Evolutionary conservation across 1,140 invertebrate genomes (phyloP).

Genomic region (Bombus cullumanus): DNA sequence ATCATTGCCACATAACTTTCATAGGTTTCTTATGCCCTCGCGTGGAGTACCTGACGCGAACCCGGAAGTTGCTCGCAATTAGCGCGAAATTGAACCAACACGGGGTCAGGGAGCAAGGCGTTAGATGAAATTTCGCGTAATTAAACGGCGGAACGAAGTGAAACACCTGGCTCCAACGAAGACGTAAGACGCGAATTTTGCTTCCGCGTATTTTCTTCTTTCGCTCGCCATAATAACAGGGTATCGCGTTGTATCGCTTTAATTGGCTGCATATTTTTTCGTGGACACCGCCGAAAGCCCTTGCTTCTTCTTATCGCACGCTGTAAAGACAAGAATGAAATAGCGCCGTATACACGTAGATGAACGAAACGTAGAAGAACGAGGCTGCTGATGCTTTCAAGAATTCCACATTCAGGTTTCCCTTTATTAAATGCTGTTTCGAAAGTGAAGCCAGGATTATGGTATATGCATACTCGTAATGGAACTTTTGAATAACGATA

Average conservation of each 20-base stretch:
- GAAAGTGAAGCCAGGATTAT: background rate
- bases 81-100: conserved; percentile 10
- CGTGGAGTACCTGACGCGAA: background rate
- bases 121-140: conserved; percentile 28
- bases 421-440: no score
- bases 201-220: background rate
- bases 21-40: background rate
- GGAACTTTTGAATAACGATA: background rate
- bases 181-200: conserved; percentile 14
- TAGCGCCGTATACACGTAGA: conserved; percentile 15
- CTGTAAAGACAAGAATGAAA: conserved; percentile 3
- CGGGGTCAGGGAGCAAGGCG: background rate
- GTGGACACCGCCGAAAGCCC: background rate
- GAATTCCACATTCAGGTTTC: background rate
- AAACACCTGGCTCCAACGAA: conserved; percentile 23
- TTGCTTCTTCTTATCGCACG: conserved; percentile 3
- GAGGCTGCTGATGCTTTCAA: background rate
- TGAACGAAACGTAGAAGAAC: background rate
- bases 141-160: conserved; percentile 11
- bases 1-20: background rate
- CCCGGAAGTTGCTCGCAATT: background rate
- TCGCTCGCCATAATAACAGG: background rate
- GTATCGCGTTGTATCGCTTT: conserved; percentile 22
- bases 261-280: conserved; percentile 34
- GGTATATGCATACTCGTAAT: background rate